A percentile compares a stretch with the other conserved stretches of the same genome.
phyloP scores from a whole-genome alignment of 2,797 vertebrate species.

The Poeciliopsis turneri region DNA sequence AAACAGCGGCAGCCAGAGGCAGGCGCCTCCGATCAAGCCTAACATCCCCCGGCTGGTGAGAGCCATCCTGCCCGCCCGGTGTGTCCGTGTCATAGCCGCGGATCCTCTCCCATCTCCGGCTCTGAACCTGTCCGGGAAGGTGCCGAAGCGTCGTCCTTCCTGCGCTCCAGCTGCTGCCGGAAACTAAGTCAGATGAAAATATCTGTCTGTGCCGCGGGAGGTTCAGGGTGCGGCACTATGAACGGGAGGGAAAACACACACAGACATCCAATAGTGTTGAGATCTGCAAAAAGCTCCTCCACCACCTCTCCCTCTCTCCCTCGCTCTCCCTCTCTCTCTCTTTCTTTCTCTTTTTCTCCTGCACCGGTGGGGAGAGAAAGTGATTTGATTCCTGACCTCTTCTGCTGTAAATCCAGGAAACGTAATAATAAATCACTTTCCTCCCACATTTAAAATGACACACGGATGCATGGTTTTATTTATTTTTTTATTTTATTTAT shows the following conservation, averaged over 20 bases:
- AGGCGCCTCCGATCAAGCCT: slow-evolving; percentile 75
- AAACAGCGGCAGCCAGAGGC: slow-evolving; percentile 72
- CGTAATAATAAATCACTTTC: neutral
- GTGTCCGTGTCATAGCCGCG: slow-evolving; percentile 72
- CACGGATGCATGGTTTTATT: neutral
- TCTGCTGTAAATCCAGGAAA: neutral
- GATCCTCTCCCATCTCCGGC: slow-evolving; percentile 66
- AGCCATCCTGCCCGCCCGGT: slow-evolving; percentile 75
- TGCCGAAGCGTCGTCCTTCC: slow-evolving; percentile 32
- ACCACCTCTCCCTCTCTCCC: slow-evolving; percentile 16
- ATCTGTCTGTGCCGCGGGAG: slow-evolving; percentile 37
- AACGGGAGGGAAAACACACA: slow-evolving; percentile 44
- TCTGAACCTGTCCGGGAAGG: slow-evolving; percentile 52
- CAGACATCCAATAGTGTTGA: slow-evolving; percentile 55
- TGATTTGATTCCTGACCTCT: neutral
- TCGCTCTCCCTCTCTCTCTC: slow-evolving; percentile 11
- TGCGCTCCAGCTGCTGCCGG: slow-evolving; percentile 33
- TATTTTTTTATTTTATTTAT: neutral
- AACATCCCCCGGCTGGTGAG: slow-evolving; percentile 74
- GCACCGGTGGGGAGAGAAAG: neutral
- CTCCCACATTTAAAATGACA: neutral
- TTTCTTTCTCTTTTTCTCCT: slow-evolving; percentile 1
- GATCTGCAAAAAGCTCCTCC: slow-evolving; percentile 60
- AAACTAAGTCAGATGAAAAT: neutral
- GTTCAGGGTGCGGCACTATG: slow-evolving; percentile 73